Evolutionary conservation across 2,888 invertebrate genomes (phyloP).

Genomic region (Dexiosoma caninum): DNA sequence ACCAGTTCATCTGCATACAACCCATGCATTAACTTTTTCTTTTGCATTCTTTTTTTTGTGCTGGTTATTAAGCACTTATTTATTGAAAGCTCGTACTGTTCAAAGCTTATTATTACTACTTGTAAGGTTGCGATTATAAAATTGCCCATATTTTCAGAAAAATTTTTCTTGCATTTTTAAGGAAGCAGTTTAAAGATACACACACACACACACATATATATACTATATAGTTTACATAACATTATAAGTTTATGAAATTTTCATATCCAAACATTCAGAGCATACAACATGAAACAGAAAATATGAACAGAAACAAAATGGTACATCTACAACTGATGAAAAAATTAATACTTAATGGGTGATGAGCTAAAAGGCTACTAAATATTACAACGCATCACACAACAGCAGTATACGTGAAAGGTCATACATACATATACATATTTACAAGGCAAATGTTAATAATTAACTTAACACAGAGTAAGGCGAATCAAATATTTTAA

Average conservation of each 20-base stretch:
- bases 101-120: no score
- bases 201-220: no score
- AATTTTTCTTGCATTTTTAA: neutral
- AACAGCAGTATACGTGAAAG: slow-evolving; percentile 45
- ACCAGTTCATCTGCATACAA: no score
- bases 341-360: slow-evolving; percentile 34
- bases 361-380: slow-evolving; percentile 6
- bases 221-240: neutral
- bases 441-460: neutral
- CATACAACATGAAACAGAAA: neutral
- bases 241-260: neutral
- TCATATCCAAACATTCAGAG: neutral
- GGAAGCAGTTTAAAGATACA: neutral
- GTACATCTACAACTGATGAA: slow-evolving; percentile 28
- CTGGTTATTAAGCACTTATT: no score
- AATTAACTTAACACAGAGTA: neutral
- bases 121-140: no score
- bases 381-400: no score
- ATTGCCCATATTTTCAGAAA: no score
- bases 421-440: slow-evolving; percentile 39
- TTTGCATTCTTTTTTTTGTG: no score
- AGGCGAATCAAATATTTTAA: no score
- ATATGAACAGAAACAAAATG: neutral
- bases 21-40: no score
- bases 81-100: no score